Base-by-base conservation (phyloP, 2,113 vertebrate species). In the Anarhynchus alexandrinus region DNA sequence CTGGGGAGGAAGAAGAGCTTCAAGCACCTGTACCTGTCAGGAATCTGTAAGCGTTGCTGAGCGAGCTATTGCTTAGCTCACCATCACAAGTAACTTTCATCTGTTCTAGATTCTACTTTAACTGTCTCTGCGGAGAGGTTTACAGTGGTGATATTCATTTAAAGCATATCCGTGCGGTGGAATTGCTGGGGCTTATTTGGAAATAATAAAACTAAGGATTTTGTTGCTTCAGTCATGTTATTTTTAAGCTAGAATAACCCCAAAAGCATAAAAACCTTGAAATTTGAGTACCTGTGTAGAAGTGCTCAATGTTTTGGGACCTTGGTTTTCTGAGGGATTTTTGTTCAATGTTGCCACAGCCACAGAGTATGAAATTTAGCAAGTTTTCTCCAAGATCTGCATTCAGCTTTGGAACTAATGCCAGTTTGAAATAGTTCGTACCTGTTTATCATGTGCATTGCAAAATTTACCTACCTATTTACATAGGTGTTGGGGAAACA, bases 401-500 rank as follows among this genome's bases (percentile, higher is more conserved):
- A 80, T 91, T 91, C n/a, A 59, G 58, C 59, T 81, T 93, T 65
- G 51, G 38, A 84, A 79, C 51, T 69, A 54, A 85, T 42, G 30
- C 38, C 72, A 25, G 52, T 85, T 90, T 82, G 83, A 89, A 87
- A 38, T 42, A 57, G 76, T 78, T 91, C 12, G 0, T 86, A 85
- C 74, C 55, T 86, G 69, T 93, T 94, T 76, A 91, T 84, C 82
- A 10, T 72, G 58, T 3, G 9, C 59, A 17, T 94, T 90, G 91
- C 90, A 94, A 97, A 88, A 84, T 88, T 80, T 86, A 1, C 90
- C 61, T 57, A 1, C 67, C 57, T 87, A 29, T 95, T 95, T 91
- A 89, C 85, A 78, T 88, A 79, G 62, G 45, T 69, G 82, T 93
- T 91, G 94, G 79, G 87, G 93, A 82, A 94, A 86, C 80, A 85